phyloP scores from a whole-genome alignment of 2,113 vertebrate genomes.

The Ptychochromis oligacanthus region DNA sequence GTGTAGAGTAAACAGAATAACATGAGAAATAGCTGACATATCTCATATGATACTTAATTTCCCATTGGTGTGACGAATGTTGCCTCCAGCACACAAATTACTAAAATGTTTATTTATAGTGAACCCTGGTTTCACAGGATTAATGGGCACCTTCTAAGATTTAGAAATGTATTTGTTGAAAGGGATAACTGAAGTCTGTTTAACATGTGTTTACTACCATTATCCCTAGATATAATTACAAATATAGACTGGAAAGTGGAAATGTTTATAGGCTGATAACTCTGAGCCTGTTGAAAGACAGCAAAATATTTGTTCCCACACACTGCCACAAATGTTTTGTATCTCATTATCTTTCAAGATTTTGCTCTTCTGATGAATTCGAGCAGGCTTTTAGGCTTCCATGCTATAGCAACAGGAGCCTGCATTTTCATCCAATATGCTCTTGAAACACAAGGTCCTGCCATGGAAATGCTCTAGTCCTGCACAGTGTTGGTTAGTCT shows the following conservation, averaged over 20 bases:
- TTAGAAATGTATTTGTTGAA: neutral
- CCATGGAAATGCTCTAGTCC: neutral
- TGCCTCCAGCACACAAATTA: neutral
- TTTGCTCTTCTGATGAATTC: neutral
- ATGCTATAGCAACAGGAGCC: neutral
- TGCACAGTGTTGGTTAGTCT: neutral
- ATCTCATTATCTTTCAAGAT: neutral
- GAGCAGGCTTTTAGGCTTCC: accelerated
- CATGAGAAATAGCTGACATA: neutral
- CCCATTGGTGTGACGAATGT: neutral
- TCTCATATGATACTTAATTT: neutral
- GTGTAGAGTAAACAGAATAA: neutral
- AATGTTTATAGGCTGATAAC: too few species aligned
- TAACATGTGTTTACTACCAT: too few species aligned
- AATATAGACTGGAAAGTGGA: too few species aligned
- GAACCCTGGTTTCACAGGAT: neutral
- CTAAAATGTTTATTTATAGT: neutral
- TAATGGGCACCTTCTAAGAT: neutral
- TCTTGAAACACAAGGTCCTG: too few species aligned
- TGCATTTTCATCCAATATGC: neutral
- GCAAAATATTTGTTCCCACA: too few species aligned
- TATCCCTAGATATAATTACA: too few species aligned
- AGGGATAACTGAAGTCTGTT: neutral
- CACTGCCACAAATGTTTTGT: neutral
- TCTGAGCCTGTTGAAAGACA: too few species aligned